Base-by-base conservation (phyloP, 2,888 invertebrate genomes). In the Bhutanitis thaidina region DNA sequence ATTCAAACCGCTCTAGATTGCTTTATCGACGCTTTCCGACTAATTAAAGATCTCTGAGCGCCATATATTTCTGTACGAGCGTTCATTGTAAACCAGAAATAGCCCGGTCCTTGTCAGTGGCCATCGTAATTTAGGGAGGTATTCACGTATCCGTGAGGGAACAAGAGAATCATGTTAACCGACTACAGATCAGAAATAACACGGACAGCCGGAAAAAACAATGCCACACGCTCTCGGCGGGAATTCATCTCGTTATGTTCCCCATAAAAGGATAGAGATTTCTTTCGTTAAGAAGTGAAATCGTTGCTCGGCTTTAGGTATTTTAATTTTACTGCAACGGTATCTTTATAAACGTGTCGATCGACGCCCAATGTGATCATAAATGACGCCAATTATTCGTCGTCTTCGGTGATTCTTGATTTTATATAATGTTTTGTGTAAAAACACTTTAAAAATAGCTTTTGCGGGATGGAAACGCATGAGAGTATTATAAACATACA, bases 11-110 rank as follows among this genome's bases (percentile, higher is more conserved):
- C 40, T 45, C 27, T 27, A 49, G 43, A 49, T 45, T 69, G 74
- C 72, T 65, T 70, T 74, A 71, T 74, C 73, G 79, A 65, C 73
- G 77, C 77, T 51, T 51, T 51, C 40, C 45, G 29, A 51, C 67
- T 77, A 83, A 84, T 83, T 82, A 80, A 74, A 68, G 60, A 70
- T 70, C 66, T 71, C 65, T 67, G 70, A 68, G 60, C 70, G 66
- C 69, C 64, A 66, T 69, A 59, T 65, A 67, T 72, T 69, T 71
- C 59, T 61, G 67, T 71, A 61, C 55, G 54, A 61, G 69, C 59
- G 63, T 61, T 60, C 62, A 67, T 69, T 74, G 67, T 70, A 55
- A 61, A 67, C 65, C 70, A 68, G 65, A 73, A 76, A 80, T 78
- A 80, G 68, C 56, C 53, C 59, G 64, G 64, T 66, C 66, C 65